Base-by-base conservation (phyloP, 2,888 invertebrate genomes). In the Amiota communis region DNA sequence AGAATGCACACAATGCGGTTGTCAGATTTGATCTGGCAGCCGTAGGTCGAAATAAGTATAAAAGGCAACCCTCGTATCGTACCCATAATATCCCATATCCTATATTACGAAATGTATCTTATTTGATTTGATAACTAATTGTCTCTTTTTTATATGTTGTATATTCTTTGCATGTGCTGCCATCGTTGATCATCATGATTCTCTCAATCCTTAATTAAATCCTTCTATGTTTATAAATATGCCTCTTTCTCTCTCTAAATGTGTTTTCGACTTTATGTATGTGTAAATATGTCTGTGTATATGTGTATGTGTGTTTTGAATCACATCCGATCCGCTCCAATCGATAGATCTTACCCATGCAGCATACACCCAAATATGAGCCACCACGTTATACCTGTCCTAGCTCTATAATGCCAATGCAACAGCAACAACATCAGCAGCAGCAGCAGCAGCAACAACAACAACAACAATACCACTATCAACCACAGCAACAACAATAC, bases 351-450 rank as follows among this genome's bases (percentile, higher is more conserved):
- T 86, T 88, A 82, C 87, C 89, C 79, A 87, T 89, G 80, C 87
- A 88, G 85, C 87, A 88, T 84, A 85, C 88, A 78, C 85, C 88
- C 81, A 90, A 88, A 84, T 90, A 90, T 83, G 89, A 90, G 81
- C 88, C 89, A 80, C 89, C 89, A 80, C 88, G 89, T 74, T 89
- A 90, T 81, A 88, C 87, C 77, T 88, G 88, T 82, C 88, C 89
- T 79, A 87, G 87, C 83, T 83, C 87, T 77, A 81, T 87, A 78
- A 81, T 88, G 79, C 83, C 87, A 79, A 84, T 87, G 77, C 87
- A 87, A 80, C 87, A 87, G 74, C 86, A 82, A 64, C 87, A 83
- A 11, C 85, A 82, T n/a, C n/a, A n/a, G 1, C 82, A 77, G 51
- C 84, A 81, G 47, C 84, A 79, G 13, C 80, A 79, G 10, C 79